Evolutionary conservation across 2,113 vertebrate genomes (phyloP).

Genomic region (Heterotis niloticus): DNA sequence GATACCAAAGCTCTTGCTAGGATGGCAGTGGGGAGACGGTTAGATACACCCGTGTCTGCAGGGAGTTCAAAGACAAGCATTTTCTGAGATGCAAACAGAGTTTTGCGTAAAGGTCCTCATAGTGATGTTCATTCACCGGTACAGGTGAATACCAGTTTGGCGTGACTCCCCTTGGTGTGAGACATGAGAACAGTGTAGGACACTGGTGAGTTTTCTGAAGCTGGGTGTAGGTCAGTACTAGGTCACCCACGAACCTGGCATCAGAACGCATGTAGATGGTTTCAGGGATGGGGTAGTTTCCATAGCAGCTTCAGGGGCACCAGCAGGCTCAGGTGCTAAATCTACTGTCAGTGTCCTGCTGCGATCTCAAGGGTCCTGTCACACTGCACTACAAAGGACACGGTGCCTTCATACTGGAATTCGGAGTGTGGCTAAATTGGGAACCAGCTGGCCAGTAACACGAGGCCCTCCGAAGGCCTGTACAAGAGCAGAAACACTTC

Average conservation of each 20-base stretch:
- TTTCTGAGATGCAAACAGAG: no score
- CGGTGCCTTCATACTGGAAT: conserved; percentile 34
- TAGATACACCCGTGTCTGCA: no score
- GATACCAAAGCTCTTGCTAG: no score
- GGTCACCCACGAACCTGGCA: neutral
- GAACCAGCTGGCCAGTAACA: conserved; percentile 34
- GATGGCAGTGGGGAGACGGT: no score
- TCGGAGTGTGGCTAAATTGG: conserved; percentile 41
- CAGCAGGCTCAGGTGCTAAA: neutral
- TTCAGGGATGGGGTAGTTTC: neutral
- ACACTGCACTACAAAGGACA: conserved; percentile 33
- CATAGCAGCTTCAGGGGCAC: neutral
- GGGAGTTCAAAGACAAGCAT: no score
- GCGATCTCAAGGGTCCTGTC: neutral
- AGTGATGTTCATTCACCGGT: no score
- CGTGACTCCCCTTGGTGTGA: neutral
- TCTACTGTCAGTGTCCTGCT: neutral
- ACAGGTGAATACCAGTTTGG: neutral
- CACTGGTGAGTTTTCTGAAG: neutral
- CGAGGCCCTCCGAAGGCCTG: conserved; percentile 29
- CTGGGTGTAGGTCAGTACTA: neutral
- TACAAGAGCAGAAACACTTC: conserved; percentile 23
- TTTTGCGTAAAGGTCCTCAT: neutral
- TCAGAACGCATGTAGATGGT: neutral
- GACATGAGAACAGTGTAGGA: neutral